Conservation (phyloP, 2,797 vertebrate genomes). For the Phyllotis vaccarum region DNA sequence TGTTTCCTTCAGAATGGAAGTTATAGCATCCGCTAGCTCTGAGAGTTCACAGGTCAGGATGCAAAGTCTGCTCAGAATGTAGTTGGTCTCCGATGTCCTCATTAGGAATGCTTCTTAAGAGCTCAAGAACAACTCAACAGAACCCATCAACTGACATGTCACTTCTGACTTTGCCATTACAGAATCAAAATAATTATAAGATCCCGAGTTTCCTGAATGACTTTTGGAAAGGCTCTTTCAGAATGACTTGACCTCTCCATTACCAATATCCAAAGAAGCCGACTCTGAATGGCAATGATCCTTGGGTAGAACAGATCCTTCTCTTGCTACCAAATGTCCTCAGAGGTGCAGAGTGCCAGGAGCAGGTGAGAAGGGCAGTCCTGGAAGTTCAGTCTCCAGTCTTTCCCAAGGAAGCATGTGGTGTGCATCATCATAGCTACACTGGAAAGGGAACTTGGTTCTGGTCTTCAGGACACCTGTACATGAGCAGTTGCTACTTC, state of each 20-base stretch:
- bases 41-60: conserved; percentile 42
- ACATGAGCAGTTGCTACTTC: conserved; percentile 89
- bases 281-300: conserved; percentile 4
- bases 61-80: conserved; percentile 47
- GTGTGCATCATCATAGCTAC: conserved; percentile 40
- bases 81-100: conserved; percentile 22
- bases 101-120: conserved; percentile 62
- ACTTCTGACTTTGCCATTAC: conserved; percentile 54
- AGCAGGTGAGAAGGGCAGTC: conserved; percentile 67
- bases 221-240: conserved; percentile 43
- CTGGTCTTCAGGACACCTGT: conserved; percentile 48
- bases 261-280: conserved; percentile 38
- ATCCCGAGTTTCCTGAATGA: conserved; percentile 19
- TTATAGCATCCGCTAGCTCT: conserved; percentile 40
- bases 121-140: conserved; percentile 63
- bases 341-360: conserved; percentile 53
- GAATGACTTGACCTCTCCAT: neutral
- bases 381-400: conserved; percentile 48
- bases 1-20: conserved; percentile 53
- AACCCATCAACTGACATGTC: conserved; percentile 33
- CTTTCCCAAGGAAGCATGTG: conserved; percentile 54
- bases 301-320: conserved; percentile 36
- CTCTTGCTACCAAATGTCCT: conserved; percentile 48
- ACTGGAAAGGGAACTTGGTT: conserved; percentile 16
- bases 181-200: conserved; percentile 41